These are phyloP conservation scores for Cottus gobio DNA, from an alignment of 2,113 vertebrate genomes.

Conservation along the genomic window DNA sequence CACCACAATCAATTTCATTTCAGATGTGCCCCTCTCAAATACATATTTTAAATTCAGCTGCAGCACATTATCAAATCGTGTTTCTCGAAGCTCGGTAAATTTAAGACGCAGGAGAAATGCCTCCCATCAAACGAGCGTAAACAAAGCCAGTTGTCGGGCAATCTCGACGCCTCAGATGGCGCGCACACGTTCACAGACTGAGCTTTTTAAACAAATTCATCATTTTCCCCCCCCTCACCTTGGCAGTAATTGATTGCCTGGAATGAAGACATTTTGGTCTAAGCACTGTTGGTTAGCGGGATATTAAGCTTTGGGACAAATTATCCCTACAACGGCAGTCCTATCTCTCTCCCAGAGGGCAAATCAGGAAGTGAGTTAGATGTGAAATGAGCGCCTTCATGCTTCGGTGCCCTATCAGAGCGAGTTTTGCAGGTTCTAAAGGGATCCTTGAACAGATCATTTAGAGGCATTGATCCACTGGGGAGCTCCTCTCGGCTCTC, in stretches of 20 bases:
- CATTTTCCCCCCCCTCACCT: constrained; percentile 67
- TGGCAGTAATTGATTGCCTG: constrained; percentile 77
- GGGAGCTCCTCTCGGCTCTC: constrained; percentile 75
- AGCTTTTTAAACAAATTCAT: constrained; percentile 72
- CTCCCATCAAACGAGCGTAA: constrained; percentile 62
- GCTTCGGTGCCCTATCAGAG: constrained; percentile 78
- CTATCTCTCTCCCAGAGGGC: constrained; percentile 71
- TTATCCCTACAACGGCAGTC: constrained; percentile 68
- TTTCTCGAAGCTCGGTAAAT: constrained; percentile 61
- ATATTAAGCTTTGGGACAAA: constrained; percentile 78
- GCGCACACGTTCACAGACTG: constrained; percentile 12
- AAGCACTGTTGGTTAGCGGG: constrained; percentile 68
- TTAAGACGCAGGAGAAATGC: constrained; percentile 46
- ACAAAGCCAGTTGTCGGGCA: constrained; percentile 57
- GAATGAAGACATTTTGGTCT: constrained; percentile 76
- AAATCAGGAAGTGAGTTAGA: constrained; percentile 79
- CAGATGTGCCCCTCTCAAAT: constrained; percentile 30
- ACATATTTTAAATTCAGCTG: constrained; percentile 49
- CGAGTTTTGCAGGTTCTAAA: constrained; percentile 75
- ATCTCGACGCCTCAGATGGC: constrained; percentile 35
- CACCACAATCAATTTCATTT: constrained; percentile 58
- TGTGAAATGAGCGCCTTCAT: constrained; percentile 80
- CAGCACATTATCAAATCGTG: constrained; percentile 54
- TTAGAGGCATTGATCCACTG: constrained; percentile 82
- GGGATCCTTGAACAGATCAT: constrained; percentile 79